Base-by-base conservation (phyloP, 2,797 vertebrate genomes). In the Poecilia gillii region DNA sequence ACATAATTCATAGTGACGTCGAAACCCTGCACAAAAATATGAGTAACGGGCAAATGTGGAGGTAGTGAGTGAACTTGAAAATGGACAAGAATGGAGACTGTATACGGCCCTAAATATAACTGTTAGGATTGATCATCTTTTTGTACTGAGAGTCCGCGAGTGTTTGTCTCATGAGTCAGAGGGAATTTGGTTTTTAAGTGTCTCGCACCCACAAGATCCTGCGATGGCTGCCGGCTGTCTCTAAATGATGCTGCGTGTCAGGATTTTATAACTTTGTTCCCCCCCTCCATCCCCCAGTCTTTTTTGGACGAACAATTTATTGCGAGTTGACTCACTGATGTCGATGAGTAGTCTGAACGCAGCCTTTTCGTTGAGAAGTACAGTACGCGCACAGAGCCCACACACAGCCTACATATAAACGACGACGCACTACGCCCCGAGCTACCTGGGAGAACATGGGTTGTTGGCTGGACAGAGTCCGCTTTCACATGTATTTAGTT, bases 111-210 rank as follows among this genome's bases (percentile, higher is more conserved):
- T 73, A 90, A 88, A 91, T 88, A 88, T 85, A 90, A 73, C 87
- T 68, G 74, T 82, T 76, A 75, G 76, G 70, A 80, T 84, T 75
- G 79, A 86, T 25, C 80, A 87, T 78, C 59, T 64, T 75, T 84
- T 75, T 47, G 74, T 75, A 81, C 51, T 89, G 83, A 82, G 75
- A 78, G 55, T 59, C 83, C 83, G 76, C 76, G 83, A 88, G 83
- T 80, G 80, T 89, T 88, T 88, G 79, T 81, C 84, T 85, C 78
- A 84, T 90, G 86, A 91, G 87, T 93, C 68, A 71, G 68, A n/a
- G 12, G 11, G 68, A 71, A 71, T 71, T 45, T 71, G 41, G 39
- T 45, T n/a, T 71, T 71, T 45, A 45, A 71, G 86, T 87, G 85
- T 91, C 80, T 57, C 43, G 75, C 90, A 33, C 92, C 88, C 85